These are phyloP conservation scores for Ramphastos sulfuratus DNA, from an alignment of 2,113 vertebrate species.

Conservation along the genomic window DNA sequence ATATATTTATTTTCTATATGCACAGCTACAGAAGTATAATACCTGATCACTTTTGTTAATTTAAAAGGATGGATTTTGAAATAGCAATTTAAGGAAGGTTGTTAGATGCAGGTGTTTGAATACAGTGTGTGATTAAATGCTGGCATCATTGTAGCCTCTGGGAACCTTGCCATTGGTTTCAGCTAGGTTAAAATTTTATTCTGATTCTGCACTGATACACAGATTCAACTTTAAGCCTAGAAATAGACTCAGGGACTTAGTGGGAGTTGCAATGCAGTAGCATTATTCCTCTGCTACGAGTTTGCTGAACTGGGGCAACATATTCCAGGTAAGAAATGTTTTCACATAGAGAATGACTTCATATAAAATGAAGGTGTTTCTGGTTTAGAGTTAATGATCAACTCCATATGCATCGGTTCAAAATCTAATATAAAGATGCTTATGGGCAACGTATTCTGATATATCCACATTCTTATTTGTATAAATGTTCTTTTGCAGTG, in stretches of 20 bases:
- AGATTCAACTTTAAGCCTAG: not conserved
- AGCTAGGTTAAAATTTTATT: not conserved
- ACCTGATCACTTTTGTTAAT: not conserved
- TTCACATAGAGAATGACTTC: not conserved
- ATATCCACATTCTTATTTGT: not conserved
- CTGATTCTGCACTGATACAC: not conserved
- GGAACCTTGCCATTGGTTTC: not conserved
- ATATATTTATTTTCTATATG: not conserved
- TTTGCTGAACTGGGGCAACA: not conserved
- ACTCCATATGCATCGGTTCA: not conserved
- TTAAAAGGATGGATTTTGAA: slow-evolving; percentile 33
- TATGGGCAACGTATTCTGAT: not conserved
- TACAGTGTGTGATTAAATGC: not conserved
- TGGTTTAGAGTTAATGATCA: slow-evolving; percentile 29
- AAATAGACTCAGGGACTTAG: not conserved
- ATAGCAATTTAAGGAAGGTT: slow-evolving; percentile 19
- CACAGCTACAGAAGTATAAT: not conserved
- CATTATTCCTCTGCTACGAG: not conserved
- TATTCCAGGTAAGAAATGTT: slow-evolving; percentile 26
- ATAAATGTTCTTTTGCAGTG: not conserved
- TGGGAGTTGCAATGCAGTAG: not conserved
- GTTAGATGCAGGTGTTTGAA: slow-evolving; percentile 36
- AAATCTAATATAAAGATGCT: not conserved
- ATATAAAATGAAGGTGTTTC: slow-evolving; percentile 32
- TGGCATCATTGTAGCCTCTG: not conserved